Evolutionary conservation across 2,888 invertebrate species (phyloP), one percentile per base, ranked within the genome.

Genomic region (Platycheirus albimanus): DNA sequence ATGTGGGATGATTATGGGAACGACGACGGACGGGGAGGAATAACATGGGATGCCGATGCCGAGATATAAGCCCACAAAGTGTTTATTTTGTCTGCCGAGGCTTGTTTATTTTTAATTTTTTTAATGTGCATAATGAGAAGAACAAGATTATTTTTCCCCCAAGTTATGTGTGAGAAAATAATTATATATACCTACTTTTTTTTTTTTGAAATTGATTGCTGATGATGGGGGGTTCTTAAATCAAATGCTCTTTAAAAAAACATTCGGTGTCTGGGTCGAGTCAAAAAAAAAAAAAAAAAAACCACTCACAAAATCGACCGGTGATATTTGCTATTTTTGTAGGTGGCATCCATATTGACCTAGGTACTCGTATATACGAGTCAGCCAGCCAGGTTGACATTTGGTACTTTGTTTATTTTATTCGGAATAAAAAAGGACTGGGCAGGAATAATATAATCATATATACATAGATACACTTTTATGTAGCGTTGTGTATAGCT

Each of bases 71-170:
- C 58, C 70, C 49, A 51, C 49, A 30, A 33, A 51, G 30, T 61
- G 71, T 61, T 71, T 71, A 71, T 61, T 71, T 71, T 61, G 61
- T 38, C 58, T 70, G 17, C 49, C 30, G 47, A 61, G 19, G 19
- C 7, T 61, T 61, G 61, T 61, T 51, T 71, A 71, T 51, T 71
- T 71, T 71, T 71, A 49, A 58, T 70, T 58, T 70, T 61, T 61
- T 61, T 41, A 61, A 47, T 70, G 70, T 70, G 56, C 56, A 70
- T 58, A 70, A 70, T 47, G 47, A 70, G 38, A 38, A 36, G 36
- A 58, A 45, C 36, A 58, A 70, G 58, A 58, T 54, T 20, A 30
- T 45, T 28, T 30, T 19, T 38, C 61, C 45, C 61, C 61, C 19
- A 43, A 61, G 43, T 61, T 61, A 45, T 61, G 61, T 58, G 47